Evolutionary conservation across 2,113 vertebrate genomes (phyloP).

Genomic region (Melospiza melodia): DNA sequence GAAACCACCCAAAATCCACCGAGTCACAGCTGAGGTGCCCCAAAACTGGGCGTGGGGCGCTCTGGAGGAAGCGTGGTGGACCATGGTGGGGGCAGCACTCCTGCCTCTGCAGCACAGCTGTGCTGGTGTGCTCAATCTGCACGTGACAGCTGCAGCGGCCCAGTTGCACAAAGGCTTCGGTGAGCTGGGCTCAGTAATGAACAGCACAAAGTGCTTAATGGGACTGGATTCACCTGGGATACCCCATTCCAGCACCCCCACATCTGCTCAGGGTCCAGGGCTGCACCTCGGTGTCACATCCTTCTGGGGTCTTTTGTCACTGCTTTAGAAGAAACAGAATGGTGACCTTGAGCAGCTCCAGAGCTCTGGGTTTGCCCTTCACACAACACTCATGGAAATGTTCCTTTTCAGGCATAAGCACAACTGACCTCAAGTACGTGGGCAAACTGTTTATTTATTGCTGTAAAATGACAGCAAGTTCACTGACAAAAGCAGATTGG

Average conservation of each 20-base stretch:
- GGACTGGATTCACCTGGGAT: background rate
- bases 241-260: background rate
- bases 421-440: background rate
- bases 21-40: fast-evolving
- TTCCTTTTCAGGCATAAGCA: background rate
- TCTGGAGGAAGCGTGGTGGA: background rate
- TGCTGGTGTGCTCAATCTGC: fast-evolving
- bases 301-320: background rate
- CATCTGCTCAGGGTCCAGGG: background rate
- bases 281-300: background rate
- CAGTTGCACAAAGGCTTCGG: background rate
- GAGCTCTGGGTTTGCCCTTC: background rate
- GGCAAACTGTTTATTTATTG: background rate
- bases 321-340: background rate
- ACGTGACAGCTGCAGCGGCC: background rate
- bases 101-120: background rate
- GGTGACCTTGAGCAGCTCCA: background rate
- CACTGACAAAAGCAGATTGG: constrained; percentile 13
- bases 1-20: background rate
- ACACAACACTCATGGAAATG: fast-evolving
- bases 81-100: background rate
- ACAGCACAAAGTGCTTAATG: background rate
- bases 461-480: background rate
- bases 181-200: background rate
- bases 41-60: fast-evolving